phyloP scores from a whole-genome alignment of 2,797 vertebrate genomes.

The Lerista edwardsae region DNA sequence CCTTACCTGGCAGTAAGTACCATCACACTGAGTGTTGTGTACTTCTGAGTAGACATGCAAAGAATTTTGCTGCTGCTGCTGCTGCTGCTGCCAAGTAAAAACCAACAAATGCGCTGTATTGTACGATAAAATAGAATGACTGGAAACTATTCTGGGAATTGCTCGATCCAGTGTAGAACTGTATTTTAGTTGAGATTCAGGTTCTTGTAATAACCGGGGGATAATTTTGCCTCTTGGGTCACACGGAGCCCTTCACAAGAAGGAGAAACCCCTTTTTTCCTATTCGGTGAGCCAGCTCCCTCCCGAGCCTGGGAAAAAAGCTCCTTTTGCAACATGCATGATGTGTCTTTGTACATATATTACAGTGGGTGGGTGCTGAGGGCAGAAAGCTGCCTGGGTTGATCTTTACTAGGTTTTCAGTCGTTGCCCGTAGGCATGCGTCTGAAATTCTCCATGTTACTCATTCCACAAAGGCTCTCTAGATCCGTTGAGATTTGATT shows the following conservation, averaged over 20 bases:
- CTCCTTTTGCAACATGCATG: not conserved
- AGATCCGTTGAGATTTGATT: conserved; percentile 20
- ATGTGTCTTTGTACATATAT: not conserved
- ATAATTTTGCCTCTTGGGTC: conserved; percentile 3
- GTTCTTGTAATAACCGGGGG: not conserved
- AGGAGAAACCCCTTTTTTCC: conserved; percentile 22
- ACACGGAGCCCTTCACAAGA: not conserved
- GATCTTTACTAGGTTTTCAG: conserved; percentile 32
- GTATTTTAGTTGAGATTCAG: not conserved
- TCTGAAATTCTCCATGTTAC: conserved; percentile 7
- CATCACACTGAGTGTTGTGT: too few species aligned
- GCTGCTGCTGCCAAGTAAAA: too few species aligned
- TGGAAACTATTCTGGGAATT: not conserved
- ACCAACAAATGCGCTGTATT: not conserved
- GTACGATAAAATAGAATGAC: not conserved
- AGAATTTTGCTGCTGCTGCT: too few species aligned
- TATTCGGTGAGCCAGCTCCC: not conserved
- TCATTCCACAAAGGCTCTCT: conserved; percentile 30
- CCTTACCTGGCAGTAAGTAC: too few species aligned
- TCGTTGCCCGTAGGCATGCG: not conserved
- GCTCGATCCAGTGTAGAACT: not conserved
- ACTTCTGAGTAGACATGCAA: too few species aligned
- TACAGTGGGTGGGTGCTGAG: not conserved
- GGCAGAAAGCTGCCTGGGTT: not conserved
- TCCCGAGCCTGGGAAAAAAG: not conserved